These are phyloP conservation scores for Heliangelus exortis DNA, from an alignment of 2,797 vertebrate genomes.

Conservation along the genomic window DNA sequence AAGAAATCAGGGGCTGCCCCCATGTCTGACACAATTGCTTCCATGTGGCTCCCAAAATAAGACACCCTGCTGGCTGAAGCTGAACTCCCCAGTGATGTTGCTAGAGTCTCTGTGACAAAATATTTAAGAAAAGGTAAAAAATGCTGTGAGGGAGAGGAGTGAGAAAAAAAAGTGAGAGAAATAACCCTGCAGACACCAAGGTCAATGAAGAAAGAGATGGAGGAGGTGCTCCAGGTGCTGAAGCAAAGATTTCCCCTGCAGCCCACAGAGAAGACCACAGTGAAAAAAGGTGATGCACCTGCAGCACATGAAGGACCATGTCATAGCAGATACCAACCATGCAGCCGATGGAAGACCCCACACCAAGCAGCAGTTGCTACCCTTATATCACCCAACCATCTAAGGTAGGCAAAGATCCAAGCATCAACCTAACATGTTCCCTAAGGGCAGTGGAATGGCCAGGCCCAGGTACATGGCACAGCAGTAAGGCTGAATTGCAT, in stretches of 20 bases:
- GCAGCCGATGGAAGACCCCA: neutral
- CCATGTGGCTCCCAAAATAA: neutral
- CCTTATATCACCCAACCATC: neutral
- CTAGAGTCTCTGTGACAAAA: neutral
- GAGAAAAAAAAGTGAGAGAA: neutral
- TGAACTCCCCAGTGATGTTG: neutral
- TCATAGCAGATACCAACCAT: neutral
- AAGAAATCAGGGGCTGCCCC: neutral
- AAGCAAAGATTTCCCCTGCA: neutral
- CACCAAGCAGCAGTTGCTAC: neutral
- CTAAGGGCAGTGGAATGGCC: neutral
- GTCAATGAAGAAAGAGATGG: neutral
- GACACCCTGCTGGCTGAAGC: neutral
- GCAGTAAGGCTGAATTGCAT: neutral
- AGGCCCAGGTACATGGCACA: neutral
- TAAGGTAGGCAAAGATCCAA: neutral
- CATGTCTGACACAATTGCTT: rapidly evolving
- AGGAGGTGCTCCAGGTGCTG: neutral
- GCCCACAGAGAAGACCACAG: neutral
- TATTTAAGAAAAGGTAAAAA: neutral
- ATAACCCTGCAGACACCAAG: neutral
- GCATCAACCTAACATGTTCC: rapidly evolving
- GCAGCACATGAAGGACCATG: neutral
- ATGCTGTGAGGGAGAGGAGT: neutral
- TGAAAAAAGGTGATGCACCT: neutral